phyloP scores from a whole-genome alignment of 2,888 invertebrate species.

The Megamerina dolium region DNA sequence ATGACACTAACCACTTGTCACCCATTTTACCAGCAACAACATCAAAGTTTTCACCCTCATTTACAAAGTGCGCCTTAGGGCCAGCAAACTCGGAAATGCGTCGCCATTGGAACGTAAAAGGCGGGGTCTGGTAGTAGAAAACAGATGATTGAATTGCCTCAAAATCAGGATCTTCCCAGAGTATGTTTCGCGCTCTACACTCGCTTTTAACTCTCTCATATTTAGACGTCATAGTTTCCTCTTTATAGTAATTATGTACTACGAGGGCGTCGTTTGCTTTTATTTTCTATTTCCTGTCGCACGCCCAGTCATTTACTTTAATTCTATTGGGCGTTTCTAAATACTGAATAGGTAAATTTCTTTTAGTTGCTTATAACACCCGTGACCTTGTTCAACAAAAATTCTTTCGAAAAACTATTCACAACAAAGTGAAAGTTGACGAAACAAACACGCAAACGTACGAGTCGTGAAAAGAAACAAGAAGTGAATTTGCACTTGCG shows the following conservation, averaged over 20 bases:
- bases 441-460: neutral
- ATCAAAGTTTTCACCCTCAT: slow-evolving; percentile 65
- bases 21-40: slow-evolving; percentile 83
- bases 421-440: slow-evolving; percentile 19
- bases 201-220: slow-evolving; percentile 77
- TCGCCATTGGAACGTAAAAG: slow-evolving; percentile 88
- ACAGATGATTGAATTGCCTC: slow-evolving; percentile 82
- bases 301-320: neutral
- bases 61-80: slow-evolving; percentile 52
- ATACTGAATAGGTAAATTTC: too few species aligned
- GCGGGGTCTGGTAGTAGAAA: slow-evolving; percentile 91
- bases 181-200: slow-evolving; percentile 70
- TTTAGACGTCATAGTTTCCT: slow-evolving; percentile 42
- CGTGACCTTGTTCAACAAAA: slow-evolving; percentile 9
- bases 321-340: too few species aligned
- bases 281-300: neutral
- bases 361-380: too few species aligned
- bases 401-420: neutral
- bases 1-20: slow-evolving; percentile 86
- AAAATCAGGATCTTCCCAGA: slow-evolving; percentile 91
- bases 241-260: neutral
- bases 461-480: slow-evolving; percentile 7
- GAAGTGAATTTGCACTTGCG: slow-evolving; percentile 5
- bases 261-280: neutral
- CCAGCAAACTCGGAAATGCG: slow-evolving; percentile 66